Evolutionary conservation across 2,113 vertebrate species (phyloP), one percentile per base, ranked within the genome.

Genomic region (Isichthys henryi): DNA sequence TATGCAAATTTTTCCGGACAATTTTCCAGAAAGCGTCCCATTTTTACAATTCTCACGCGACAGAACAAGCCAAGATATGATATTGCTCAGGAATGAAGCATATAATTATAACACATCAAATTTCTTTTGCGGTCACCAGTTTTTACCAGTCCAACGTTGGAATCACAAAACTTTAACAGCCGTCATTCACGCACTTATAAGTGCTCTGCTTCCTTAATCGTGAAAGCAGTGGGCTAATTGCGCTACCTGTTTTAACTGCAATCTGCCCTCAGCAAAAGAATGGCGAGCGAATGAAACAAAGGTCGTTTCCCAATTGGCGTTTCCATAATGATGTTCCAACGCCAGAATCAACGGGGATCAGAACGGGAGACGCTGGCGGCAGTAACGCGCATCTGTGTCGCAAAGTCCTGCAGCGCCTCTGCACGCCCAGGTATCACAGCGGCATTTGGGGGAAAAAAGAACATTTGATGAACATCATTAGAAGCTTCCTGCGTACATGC

Each of bases 221-320:
- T 43, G 74, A 80, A 77, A 39, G 11, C 31, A 39, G 13, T 17
- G 1, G 21, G 45, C 43, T 84, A n/a, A 48, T 84, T 48, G 82
- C 39, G 1, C 21, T 48, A n/a, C 21, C 8, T 45, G 21, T 83
- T 83, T n/a, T 23, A 46, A 48, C 6, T 43, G 9, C 7, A 74
- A 21, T 39, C 50, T n/a, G 74, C 35, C 43, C 13, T 27, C 15
- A 31, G 15, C 31, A 48, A 62, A 43, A 49, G 43, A 49, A 83
- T 48, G 10, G 35, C 21, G 86, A 15, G 17, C 17, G 87, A 39
- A 11, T 39, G 21, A 80, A 90, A 82, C 89, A 88, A 84, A 88
- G 10, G 86, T 27, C 74, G 52, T 62, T 84, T 87, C 77, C 43
- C 52, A 87, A 56, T 80, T 56, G 62, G 62, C 45, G 35, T 90